Base-by-base conservation (phyloP, 2,113 vertebrate genomes). In the Pomatostomus ruficeps region DNA sequence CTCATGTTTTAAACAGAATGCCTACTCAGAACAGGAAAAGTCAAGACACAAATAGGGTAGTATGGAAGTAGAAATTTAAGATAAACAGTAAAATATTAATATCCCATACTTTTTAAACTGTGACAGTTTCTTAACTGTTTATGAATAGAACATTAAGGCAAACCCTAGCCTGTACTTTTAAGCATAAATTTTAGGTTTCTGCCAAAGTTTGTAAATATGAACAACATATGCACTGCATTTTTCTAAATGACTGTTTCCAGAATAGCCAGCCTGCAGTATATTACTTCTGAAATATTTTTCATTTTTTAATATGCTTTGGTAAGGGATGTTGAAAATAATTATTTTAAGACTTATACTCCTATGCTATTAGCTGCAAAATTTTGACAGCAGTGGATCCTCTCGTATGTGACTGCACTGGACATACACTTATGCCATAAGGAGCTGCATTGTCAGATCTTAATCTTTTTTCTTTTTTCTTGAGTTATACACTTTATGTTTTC, bases 401-500 rank as follows among this genome's bases (percentile, higher is more conserved):
- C 33, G 14, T 43, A 24, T 2, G 2, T 67, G 57, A 55, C 24
- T 74, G 29, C 52, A 63, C 26, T 2, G 5, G 36, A 72, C 9
- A 36, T 7, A 26, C 10, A 23, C 21, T 33, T 43, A 62, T 33
- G 11, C 4, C 36, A 74, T 59, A 78, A 68, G 35, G n/a, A 91
- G 22, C 19, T 51, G 23, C 21, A 58, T 9, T 16, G 2, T 31
- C 59, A 67, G 46, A 42, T 10, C 1, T 4, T 8, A 26, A 48
- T 1, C 2, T 11, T 8, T 36, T 42, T 13, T 4, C 38, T 28
- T 29, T 19, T 8, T 0, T 20, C 17, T n/a, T 23, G 4, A 77
- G 4, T 38, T 87, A 21, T 7, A 55, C 19, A n/a, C 22, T n/a
- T 12, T 31, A 1, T 25, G 3, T 49, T 86, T 93, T 58, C 23